Evolutionary conservation across 1,140 invertebrate genomes (phyloP).

Genomic region (Ectropis grisescens): DNA sequence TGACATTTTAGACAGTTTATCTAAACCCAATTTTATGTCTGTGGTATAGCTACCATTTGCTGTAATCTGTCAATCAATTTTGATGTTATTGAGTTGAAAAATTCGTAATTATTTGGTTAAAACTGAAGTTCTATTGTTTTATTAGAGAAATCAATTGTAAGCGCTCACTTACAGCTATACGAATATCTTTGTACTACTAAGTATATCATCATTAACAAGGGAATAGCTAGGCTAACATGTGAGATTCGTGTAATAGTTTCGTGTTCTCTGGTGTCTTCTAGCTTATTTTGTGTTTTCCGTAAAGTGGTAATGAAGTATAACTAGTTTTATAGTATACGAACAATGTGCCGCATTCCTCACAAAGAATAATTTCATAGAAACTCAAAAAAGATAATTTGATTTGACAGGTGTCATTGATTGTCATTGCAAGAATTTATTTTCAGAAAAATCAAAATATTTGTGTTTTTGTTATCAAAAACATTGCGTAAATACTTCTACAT

Average conservation of each 20-base stretch:
- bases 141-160: too few relatives aligned
- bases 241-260: too few relatives aligned
- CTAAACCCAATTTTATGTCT: conserved; percentile 19
- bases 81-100: conserved; percentile 66
- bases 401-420: conserved; percentile 59
- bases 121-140: too few relatives aligned
- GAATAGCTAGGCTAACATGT: conserved; percentile 26
- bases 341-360: too few relatives aligned
- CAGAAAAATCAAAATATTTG: conserved; percentile 38
- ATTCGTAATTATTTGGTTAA: conserved; percentile 16
- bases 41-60: conserved; percentile 51
- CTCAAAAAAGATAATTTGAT: conserved; percentile 7
- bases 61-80: conserved; percentile 62
- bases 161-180: too few relatives aligned
- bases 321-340: too few relatives aligned
- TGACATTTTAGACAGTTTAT: too few relatives aligned
- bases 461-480: conserved; percentile 26
- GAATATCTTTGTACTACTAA: too few relatives aligned
- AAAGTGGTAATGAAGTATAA: too few relatives aligned
- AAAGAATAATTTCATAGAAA: too few relatives aligned
- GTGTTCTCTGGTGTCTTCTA: conserved; percentile 18
- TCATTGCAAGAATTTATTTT: conserved; percentile 38
- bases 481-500: conserved; percentile 10
- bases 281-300: too few relatives aligned
- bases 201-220: conserved; percentile 5